Evolutionary conservation across 2,888 invertebrate species (phyloP), one percentile per base, ranked within the genome.

Genomic region (Sylvicola cinctus): DNA sequence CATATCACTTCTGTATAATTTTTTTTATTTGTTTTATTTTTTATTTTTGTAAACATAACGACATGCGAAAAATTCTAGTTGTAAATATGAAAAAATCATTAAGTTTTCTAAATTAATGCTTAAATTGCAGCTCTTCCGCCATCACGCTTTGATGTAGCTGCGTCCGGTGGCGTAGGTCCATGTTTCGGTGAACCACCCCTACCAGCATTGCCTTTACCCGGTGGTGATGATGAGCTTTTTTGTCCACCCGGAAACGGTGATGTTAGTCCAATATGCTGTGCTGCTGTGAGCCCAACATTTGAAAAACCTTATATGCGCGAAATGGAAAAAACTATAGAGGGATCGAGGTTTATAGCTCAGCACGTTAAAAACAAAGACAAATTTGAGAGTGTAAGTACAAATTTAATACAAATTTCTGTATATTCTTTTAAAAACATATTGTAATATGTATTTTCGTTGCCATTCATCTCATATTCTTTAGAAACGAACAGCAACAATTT

Each of bases 311-410:
- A 70, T 46, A 68, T 80, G 44, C 70, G 78, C 54, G 83, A 83
- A 61, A 77, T 85, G 70, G 87, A 88, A 60, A 84, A 84, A 60
- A 84, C 88, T 49, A 76, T 87, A 59, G 83, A 84, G 54, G 85
- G 87, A 47, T 84, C 88, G 44, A 74, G 81, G 51, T 90, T 90
- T 61, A 87, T 90, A 63, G 88, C 88, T 52, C 90, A 90, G 62
- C 90, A 90, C 58, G 84, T 87, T 58, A 80, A 75, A 61, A 90
- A 90, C 65, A 84, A 87, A 62, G 88, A 90, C 62, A 81, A 80
- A 58, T 90, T 87, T 59, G 87, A 85, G 60, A 83, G 78, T 60
- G 88, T 88, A 66, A 78, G 83, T 75, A 28, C 20, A 20, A 20
- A 20, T 4, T 20, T 8, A n/a, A n/a, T n/a, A n/a, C n/a, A n/a